Conservation (phyloP, 2,888 invertebrate genomes). For the Aphelenchoides bicaudatus region DNA sequence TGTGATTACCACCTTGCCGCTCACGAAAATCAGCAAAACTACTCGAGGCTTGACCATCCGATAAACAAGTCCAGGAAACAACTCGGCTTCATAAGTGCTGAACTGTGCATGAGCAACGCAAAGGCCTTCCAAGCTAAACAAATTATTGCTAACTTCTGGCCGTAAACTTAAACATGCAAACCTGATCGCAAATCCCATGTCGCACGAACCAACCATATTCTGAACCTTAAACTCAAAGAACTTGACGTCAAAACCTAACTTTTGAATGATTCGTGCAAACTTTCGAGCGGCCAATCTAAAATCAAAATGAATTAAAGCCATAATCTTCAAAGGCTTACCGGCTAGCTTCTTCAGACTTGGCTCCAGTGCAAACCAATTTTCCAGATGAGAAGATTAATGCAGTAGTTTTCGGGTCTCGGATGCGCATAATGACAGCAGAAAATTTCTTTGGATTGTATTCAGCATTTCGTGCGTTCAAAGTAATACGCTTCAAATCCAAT, state of each 20-base stretch:
- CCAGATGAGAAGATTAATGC: slow-evolving; percentile 77
- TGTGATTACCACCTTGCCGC: slow-evolving; percentile 73
- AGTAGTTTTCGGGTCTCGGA: slow-evolving; percentile 76
- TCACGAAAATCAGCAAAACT: slow-evolving; percentile 74
- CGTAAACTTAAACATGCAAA: too few relatives aligned
- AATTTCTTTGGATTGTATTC: slow-evolving; percentile 99
- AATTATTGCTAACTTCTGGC: too few relatives aligned
- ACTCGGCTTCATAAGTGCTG: slow-evolving; percentile 86
- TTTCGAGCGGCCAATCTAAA: slow-evolving; percentile 69
- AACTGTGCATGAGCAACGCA: slow-evolving; percentile 76
- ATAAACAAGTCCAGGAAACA: slow-evolving; percentile 75
- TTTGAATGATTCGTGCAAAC: slow-evolving; percentile 76
- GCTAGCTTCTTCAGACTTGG: slow-evolving; percentile 77
- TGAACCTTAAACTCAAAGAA: slow-evolving; percentile 65
- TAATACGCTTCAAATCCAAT: slow-evolving; percentile 89
- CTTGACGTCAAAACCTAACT: slow-evolving; percentile 70
- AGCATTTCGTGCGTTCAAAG: slow-evolving; percentile 92
- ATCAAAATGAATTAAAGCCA: background rate
- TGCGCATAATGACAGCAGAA: slow-evolving; percentile 94
- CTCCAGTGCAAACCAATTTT: slow-evolving; percentile 81
- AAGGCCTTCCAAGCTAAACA: slow-evolving; percentile 72
- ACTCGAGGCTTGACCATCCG: slow-evolving; percentile 85
- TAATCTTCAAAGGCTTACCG: background rate
- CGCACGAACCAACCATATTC: slow-evolving; percentile 80
- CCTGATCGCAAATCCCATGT: slow-evolving; percentile 76